Percentiles rank a stretch among this genome's conserved stretches.
Conservation (phyloP, 1,140 invertebrate species). For the Hypsibius dujardini region DNA sequence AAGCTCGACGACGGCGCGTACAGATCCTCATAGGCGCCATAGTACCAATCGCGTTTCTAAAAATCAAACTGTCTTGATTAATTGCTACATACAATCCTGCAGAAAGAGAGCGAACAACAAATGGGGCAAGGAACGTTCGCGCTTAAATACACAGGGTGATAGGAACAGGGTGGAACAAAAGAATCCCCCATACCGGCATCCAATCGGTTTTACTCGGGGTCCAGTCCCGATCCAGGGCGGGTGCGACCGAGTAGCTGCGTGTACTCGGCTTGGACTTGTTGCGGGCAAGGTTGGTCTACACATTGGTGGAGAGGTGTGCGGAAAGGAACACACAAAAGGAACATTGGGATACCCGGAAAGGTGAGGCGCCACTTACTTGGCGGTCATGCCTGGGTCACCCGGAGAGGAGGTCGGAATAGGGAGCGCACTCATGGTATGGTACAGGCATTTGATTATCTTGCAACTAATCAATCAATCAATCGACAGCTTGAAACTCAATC, state of each 20-base stretch:
- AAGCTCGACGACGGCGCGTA: not conserved
- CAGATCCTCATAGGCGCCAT: constrained; percentile 15
- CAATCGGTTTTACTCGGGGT: not conserved
- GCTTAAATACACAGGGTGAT: not conserved
- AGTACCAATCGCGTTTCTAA: constrained; percentile 15
- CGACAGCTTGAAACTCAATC: no score
- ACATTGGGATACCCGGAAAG: no score
- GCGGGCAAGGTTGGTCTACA: not conserved
- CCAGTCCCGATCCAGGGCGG: constrained; percentile 1
- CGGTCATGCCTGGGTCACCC: no score
- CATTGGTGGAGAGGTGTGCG: no score
- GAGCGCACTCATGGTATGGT: no score
- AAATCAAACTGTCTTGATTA: no score
- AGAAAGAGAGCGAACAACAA: not conserved
- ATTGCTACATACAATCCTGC: not conserved
- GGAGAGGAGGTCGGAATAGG: no score
- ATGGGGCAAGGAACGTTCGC: not conserved
- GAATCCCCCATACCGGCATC: not conserved
- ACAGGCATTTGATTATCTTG: no score
- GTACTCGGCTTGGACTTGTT: not conserved
- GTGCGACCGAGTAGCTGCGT: not conserved
- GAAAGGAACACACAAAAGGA: not conserved
- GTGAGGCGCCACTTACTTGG: no score
- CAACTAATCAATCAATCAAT: no score
- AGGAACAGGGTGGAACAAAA: not conserved